Evolutionary conservation across 2,888 invertebrate genomes (phyloP).

Genomic region (Panzeria rudis): DNA sequence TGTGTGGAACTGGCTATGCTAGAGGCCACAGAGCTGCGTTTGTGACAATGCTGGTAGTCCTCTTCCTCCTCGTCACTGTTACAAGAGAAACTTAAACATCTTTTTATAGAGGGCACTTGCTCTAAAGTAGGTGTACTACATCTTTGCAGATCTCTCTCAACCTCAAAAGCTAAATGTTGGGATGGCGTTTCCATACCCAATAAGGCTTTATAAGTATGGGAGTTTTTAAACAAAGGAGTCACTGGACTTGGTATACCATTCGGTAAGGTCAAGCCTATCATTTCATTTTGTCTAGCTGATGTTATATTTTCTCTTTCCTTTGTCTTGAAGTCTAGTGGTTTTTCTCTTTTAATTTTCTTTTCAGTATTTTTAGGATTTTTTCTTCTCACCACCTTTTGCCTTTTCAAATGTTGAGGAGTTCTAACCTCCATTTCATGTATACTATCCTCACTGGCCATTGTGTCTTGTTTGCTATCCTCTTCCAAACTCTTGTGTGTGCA

Average conservation of each 20-base stretch:
- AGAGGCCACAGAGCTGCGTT: conserved; percentile 85
- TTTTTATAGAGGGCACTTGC: conserved; percentile 84
- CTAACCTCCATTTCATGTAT: conserved; percentile 83
- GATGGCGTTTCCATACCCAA: conserved; percentile 72
- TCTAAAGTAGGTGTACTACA: conserved; percentile 84
- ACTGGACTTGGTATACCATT: conserved; percentile 82
- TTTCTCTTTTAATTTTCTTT: conserved; percentile 48
- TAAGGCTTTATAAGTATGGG: conserved; percentile 46
- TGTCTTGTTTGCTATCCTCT: neutral
- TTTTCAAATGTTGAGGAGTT: conserved; percentile 82
- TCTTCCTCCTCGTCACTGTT: conserved; percentile 84
- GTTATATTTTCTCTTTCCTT: neutral
- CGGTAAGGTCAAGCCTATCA: conserved; percentile 79
- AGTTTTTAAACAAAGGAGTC: conserved; percentile 74
- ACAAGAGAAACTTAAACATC: conserved; percentile 86
- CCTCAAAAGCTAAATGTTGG: conserved; percentile 80
- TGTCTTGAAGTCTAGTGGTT: neutral
- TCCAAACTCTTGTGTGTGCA: neutral
- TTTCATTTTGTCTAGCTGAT: conserved; percentile 26
- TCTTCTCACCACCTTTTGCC: conserved; percentile 82
- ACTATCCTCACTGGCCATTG: conserved; percentile 70
- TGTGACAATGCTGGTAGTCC: conserved; percentile 83
- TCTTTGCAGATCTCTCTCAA: conserved; percentile 80
- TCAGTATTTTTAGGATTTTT: conserved; percentile 76
- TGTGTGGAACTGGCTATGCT: conserved; percentile 77